Evolutionary conservation across 2,888 invertebrate species (phyloP).

Genomic region (Apamea anceps): DNA sequence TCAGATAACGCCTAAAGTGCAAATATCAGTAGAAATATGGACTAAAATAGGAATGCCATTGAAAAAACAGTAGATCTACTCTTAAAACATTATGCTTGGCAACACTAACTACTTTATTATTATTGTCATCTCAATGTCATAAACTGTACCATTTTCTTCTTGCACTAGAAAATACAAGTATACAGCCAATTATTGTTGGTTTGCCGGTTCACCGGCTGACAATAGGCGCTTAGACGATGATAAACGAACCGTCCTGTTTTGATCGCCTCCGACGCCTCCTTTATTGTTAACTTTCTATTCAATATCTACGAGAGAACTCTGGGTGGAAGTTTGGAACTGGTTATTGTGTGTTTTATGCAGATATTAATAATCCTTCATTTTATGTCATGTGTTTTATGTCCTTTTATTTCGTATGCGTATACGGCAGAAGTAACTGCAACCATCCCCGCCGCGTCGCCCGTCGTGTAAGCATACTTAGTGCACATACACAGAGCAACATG

Average conservation of each 20-base stretch:
- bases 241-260: conserved; percentile 25
- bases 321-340: not conserved
- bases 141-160: conserved; percentile 28
- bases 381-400: not conserved
- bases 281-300: conserved; percentile 39
- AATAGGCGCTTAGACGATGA: conserved; percentile 19
- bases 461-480: too few species aligned
- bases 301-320: not conserved
- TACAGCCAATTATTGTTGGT: conserved; percentile 31
- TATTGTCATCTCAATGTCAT: conserved; percentile 18
- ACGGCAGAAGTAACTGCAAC: too few species aligned
- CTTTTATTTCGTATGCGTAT: too few species aligned
- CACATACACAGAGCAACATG: too few species aligned
- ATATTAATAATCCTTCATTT: not conserved
- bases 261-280: conserved; percentile 10
- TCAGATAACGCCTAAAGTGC: not conserved
- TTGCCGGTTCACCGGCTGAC: conserved; percentile 10
- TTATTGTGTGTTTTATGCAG: conserved; percentile 10
- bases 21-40: not conserved
- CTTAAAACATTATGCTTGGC: not conserved
- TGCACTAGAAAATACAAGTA: conserved; percentile 12
- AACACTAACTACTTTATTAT: not conserved
- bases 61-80: too few species aligned
- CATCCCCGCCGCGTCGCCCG: too few species aligned
- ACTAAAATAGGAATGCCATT: not conserved